phyloP scores from a whole-genome alignment of 2,888 invertebrate genomes.

The Zonitis immaculata region DNA sequence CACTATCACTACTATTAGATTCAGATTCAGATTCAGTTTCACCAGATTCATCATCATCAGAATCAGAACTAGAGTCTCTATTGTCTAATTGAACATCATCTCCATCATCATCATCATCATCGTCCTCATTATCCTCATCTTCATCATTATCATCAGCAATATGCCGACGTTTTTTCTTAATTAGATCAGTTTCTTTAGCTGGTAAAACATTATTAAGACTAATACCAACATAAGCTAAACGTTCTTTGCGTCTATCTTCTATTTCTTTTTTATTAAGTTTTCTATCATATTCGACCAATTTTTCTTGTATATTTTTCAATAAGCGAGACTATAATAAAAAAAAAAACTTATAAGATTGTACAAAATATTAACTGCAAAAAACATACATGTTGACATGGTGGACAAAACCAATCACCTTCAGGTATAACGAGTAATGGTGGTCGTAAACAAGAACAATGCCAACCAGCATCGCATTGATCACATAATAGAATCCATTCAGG shows the following conservation, averaged over 20 bases:
- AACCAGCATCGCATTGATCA: slow-evolving; percentile 93
- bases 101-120: slow-evolving; percentile 32
- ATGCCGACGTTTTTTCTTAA: slow-evolving; percentile 41
- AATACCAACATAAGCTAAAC: slow-evolving; percentile 70
- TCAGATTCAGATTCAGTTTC: slow-evolving; percentile 26
- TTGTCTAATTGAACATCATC: slow-evolving; percentile 16
- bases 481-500: slow-evolving; percentile 97
- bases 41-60: slow-evolving; percentile 8
- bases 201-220: slow-evolving; percentile 67
- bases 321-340: slow-evolving; percentile 46
- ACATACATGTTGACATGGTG: slow-evolving; percentile 91
- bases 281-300: slow-evolving; percentile 72
- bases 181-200: slow-evolving; percentile 36
- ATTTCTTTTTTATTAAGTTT: slow-evolving; percentile 62
- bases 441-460: slow-evolving; percentile 92
- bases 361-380: too few species aligned
- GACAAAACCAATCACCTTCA: slow-evolving; percentile 98
- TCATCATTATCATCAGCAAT: slow-evolving; percentile 36
- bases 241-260: slow-evolving; percentile 63
- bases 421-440: slow-evolving; percentile 92
- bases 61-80: slow-evolving; percentile 7
- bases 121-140: slow-evolving; percentile 42
- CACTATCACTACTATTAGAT: slow-evolving; percentile 49
- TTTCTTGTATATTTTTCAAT: slow-evolving; percentile 67
- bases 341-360: too few species aligned